Evolutionary conservation across 1,140 invertebrate genomes (phyloP), one percentile per base, ranked within the genome.

Genomic region (Drosophila oshimai): DNA sequence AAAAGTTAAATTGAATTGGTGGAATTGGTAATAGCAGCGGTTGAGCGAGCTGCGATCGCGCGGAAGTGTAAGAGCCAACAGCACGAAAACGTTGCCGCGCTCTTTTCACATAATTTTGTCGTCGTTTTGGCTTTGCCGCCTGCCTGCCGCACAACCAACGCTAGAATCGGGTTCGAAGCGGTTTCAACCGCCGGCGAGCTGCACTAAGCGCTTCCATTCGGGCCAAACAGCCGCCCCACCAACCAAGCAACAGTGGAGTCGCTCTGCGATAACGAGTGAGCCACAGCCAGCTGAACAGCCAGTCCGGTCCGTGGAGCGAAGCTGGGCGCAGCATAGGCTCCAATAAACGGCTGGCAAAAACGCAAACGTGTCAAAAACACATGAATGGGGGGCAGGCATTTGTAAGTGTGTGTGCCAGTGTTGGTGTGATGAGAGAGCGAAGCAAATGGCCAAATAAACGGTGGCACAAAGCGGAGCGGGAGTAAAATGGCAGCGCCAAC

Each of bases 341-440:
- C 46, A 60, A 68, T 69, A 49, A 69, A 78, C 55, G 50, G 37
- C 47, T 39, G 31, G 13, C 49, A 67, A 49, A 74, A 70, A 42
- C 36, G 80, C 33, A 79, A 86, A 79, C 75, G 80, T 86, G 80
- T 80, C 75, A 79, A 79, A 49, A 86, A 80, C 70, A 84, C 46
- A 44, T 20, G 20, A 65, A 20, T 18, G 15, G 20, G 24, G 24
- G 31, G 39, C 6, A 15, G 7, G 7, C n/a, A 7, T 12, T 18
- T 42, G 29, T 33, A 6, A 12, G 51, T 26, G 53, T 39, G 62
- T 13, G 49, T n/a, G n/a, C n/a, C n/a, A n/a, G n/a, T n/a, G n/a
- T n/a, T n/a, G n/a, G n/a, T n/a, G n/a, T 47, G 31, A 5, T 24
- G 12, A 46, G 39, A 9, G 24, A 12, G 39, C 4, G n/a, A 39